Base-by-base conservation (phyloP, 2,797 vertebrate species). In the Eptatretus atami region DNA sequence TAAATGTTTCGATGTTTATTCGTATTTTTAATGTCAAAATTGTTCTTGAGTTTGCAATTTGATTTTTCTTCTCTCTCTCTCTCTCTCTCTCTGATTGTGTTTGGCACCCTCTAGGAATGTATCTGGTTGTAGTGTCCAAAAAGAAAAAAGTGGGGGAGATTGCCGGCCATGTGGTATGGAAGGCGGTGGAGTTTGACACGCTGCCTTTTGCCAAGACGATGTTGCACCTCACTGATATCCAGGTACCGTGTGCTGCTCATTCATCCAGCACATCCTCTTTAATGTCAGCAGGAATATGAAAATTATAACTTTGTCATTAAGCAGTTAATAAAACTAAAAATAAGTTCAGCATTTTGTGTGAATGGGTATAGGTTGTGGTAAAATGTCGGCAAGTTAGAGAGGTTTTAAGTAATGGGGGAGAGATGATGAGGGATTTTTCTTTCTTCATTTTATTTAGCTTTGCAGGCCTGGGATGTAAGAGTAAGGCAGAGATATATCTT, bases 131-230 rank as follows among this genome's bases (percentile, higher is more conserved):
- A 68, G 85, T 95, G 74, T 86, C 84, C n/a, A 86, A 84, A 77
- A 95, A 80, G 77, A 79, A 74, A 69, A 95, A 93, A 74, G 75
- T 88, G 68, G 88, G 88, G 53, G 85, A 90, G 68, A 76, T 90
- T 70, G 79, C 92, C 66, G 81, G 78, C 68, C 84, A 90, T 67
- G 73, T 72, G 55, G 78, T 95, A 68, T 94, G 88, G 87, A 94
- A 87, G 74, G 84, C 82, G 12, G 72, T 77, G 65, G 86, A 88
- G 67, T 95, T 92, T 73, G 82, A 93, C 63, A 73, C 88, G 15
- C 79, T 94, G 68, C 90, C 87, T 60, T 95, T 90, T 67, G 90
- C 93, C 73, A 95, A 86, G 76, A 93, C 88, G 19, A 78, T 95
- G 70, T 72, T 95, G 64, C 88, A 95, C 72, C 78, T 95, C 72